Base-by-base conservation (phyloP, 1,140 invertebrate genomes). In the Sipha flava region DNA sequence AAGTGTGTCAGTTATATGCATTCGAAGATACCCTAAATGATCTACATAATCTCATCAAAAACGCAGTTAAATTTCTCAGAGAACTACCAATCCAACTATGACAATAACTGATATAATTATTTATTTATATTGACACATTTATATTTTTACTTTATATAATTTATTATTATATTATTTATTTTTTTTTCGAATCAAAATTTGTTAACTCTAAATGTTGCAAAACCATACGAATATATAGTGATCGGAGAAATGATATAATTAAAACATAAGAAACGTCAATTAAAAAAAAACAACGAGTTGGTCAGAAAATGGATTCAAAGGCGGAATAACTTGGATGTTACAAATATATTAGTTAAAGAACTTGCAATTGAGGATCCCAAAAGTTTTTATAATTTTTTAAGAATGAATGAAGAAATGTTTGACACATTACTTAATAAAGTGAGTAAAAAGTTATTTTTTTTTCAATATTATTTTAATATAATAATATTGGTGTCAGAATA, bases 291-390 rank as follows among this genome's bases (percentile, higher is more conserved):
- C n/a, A n/a, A n/a, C n/a, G n/a, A n/a, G n/a, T n/a, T 26, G 31
- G 18, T 40, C 2, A 77, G 57, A 77, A 54, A 54, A 26, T 77
- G 52, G 72, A 57, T 75, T 3, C 21, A 16, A 10, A 16, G 31
- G 10, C 34, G 73, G 23, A 77, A 59, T 14, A 37, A 3, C 34
- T 77, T 57, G 9, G 73, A 52, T 21, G 73, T n/a, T 16, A 37
- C 73, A 1, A 77, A 77, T 57, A 2, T n/a, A 57, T 16, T 75
- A 37, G 37, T 75, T 23, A 77, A 40, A 59, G 52, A 77, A 12
- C 45, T 77, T 9, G 73, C 73, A 23, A 29, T 45, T 77, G 77
- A 79, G 31, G 77, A 79, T 79, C 77, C 77, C 3, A 64, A 59
- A 2, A 62, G 37, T 21, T 79, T 26, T 64, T 45, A 29, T 0